Evolutionary conservation across 2,888 invertebrate species (phyloP), one percentile per base, ranked within the genome.

Genomic region (Diarsia mendica): DNA sequence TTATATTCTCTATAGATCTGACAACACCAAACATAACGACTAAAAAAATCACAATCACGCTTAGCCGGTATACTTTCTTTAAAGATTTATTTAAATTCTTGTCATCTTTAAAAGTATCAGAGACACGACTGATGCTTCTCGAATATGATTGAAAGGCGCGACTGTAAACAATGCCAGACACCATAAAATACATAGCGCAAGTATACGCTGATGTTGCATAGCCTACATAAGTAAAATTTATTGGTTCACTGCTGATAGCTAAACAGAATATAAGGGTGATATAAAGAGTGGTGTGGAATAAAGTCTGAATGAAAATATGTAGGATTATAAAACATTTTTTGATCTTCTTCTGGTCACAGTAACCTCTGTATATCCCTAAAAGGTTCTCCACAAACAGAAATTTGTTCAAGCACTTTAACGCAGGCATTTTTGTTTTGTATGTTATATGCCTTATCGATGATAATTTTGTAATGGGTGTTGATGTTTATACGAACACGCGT

Each of bases 261-360:
- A 60, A 60, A 33, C 10, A 33, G 33, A 20, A 39, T 5, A 11
- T 5, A 39, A 39, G 33, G 10, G 1, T 39, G 20, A 67, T 28
- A 49, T 44, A 8, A 11, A 28, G 6, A 10, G 10, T 1, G n/a
- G 49, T 44, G 1, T 74, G 44, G 6, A 28, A 15, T 4, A 61
- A 1, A 46, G 10, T 49, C 15, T 48, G 20, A 4, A 15, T 23
- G 3, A 72, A 39, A 39, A 39, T 20, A 20, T 48, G 58, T 0
- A 55, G 48, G 4, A 39, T 23, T 11, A 39, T 73, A 6, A 58
- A 23, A 74, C 20, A 73, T 58, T 72, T 72, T 5, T 49, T 74
- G 1, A 8, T 60, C 15, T 49, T 60, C 15, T 20, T 5, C 5
- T 60, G 48, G 2, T 4, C 44, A 3, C 15, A 73, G 49, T 73